Evolutionary conservation across 2,797 vertebrate genomes (phyloP).

Genomic region (Sternotherus odoratus): DNA sequence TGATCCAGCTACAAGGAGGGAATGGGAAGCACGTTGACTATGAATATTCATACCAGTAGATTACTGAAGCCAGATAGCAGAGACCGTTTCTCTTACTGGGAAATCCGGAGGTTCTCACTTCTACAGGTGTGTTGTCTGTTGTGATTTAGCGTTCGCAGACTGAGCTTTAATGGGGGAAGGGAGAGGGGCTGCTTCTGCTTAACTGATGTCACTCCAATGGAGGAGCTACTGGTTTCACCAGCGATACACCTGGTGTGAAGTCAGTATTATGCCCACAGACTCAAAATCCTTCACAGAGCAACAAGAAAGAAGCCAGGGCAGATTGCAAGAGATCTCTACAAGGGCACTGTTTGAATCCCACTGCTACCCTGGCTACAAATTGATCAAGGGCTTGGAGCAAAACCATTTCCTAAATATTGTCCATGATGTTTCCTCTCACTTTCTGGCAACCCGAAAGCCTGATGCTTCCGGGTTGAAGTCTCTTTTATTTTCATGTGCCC

Average conservation of each 20-base stretch:
- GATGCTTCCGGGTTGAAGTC: not conserved
- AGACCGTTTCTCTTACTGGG: not conserved
- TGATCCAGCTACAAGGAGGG: not conserved
- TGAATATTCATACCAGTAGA: not conserved
- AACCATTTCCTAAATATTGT: not conserved
- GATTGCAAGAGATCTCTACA: not conserved
- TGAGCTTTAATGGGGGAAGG: not conserved
- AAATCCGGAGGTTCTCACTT: not conserved
- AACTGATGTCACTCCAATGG: not conserved
- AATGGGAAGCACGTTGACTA: not conserved
- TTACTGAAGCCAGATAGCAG: not conserved
- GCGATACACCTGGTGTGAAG: not conserved
- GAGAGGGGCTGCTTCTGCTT: not conserved
- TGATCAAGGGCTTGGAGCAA: not conserved
- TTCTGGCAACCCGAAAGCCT: conserved; percentile 3
- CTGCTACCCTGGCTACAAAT: not conserved
- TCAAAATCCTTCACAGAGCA: not conserved
- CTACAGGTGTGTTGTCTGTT: not conserved
- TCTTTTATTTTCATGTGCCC: conserved; percentile 56
- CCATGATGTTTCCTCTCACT: not conserved
- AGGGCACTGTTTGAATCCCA: no score
- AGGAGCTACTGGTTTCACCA: not conserved
- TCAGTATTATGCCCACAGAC: rapidly evolving
- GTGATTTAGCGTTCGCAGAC: not conserved
- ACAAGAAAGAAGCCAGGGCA: not conserved